Percentiles rank a stretch among this genome's conserved stretches.
Evolutionary conservation across 2,113 vertebrate species (phyloP).

Genomic region (Globicephala melas): DNA sequence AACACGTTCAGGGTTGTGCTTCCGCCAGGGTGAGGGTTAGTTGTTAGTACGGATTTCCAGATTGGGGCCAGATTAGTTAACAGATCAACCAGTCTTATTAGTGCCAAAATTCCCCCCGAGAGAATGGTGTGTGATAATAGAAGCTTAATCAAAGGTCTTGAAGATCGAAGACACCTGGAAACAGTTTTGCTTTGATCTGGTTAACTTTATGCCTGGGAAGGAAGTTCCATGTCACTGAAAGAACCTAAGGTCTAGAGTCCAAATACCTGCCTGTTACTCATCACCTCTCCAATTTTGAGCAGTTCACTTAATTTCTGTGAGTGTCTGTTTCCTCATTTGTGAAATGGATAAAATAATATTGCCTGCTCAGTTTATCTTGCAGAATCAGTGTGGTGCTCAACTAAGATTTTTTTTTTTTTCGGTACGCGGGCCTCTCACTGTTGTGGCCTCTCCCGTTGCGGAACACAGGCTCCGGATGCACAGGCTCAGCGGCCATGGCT

Average conservation of each 20-base stretch:
- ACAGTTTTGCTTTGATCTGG: not conserved
- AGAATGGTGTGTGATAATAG: not conserved
- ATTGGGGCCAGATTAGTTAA: not conserved
- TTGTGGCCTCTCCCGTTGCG: no score
- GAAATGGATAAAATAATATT: not conserved
- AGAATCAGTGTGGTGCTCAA: not conserved
- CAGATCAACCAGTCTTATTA: not conserved
- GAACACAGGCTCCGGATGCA: no score
- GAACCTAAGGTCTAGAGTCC: not conserved
- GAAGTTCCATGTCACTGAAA: not conserved
- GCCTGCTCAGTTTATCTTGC: not conserved
- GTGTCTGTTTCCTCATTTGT: not conserved
- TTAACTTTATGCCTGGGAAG: not conserved
- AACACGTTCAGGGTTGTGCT: not conserved
- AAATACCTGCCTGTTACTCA: not conserved
- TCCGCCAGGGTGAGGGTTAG: not conserved
- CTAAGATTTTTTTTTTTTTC: not conserved
- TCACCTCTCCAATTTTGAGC: not conserved
- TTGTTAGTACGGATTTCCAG: not conserved
- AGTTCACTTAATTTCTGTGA: not conserved
- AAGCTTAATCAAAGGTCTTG: not conserved
- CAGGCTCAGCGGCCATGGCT: no score
- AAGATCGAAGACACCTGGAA: not conserved
- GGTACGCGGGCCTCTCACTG: no score
- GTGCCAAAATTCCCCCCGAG: not conserved